A percentile compares a stretch with the other conserved stretches of the same genome.
These are phyloP conservation scores for Ptychobarbus kaznakovi DNA, from an alignment of 2,797 vertebrate species.

Conservation along the genomic window DNA sequence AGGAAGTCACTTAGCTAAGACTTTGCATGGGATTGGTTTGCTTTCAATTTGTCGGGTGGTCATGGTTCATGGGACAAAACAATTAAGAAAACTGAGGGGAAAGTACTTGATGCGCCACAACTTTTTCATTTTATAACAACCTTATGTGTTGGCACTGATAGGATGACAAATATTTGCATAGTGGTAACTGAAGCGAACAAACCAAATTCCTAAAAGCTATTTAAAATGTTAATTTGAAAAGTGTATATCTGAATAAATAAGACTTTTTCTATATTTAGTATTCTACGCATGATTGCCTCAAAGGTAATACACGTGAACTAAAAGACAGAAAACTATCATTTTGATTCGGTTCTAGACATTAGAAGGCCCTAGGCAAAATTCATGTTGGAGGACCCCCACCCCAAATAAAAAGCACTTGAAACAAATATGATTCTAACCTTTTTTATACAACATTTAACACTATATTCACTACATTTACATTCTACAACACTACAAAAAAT, in stretches of 20 bases:
- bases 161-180: conserved; percentile 18
- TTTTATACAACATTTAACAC: no score
- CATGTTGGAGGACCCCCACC: no score
- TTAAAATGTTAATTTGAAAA: conserved; percentile 8
- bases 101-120: conserved; percentile 32
- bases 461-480: no score
- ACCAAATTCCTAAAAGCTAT: background rate
- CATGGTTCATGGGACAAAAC: conserved; percentile 30
- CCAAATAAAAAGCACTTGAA: no score
- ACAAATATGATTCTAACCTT: no score
- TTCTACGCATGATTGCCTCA: background rate
- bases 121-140: conserved; percentile 30
- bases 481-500: no score
- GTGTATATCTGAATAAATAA: background rate
- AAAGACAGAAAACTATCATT: background rate
- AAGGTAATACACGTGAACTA: background rate
- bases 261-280: background rate
- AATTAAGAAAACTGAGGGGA: conserved; percentile 38
- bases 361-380: no score
- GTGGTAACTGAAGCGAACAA: conserved; percentile 14
- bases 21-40: conserved; percentile 5
- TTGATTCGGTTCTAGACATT: no score
- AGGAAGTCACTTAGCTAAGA: background rate
- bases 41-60: conserved; percentile 3
- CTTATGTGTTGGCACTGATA: conserved; percentile 17